Conservation (phyloP, 2,113 vertebrate species). For the Cygnus atratus region DNA sequence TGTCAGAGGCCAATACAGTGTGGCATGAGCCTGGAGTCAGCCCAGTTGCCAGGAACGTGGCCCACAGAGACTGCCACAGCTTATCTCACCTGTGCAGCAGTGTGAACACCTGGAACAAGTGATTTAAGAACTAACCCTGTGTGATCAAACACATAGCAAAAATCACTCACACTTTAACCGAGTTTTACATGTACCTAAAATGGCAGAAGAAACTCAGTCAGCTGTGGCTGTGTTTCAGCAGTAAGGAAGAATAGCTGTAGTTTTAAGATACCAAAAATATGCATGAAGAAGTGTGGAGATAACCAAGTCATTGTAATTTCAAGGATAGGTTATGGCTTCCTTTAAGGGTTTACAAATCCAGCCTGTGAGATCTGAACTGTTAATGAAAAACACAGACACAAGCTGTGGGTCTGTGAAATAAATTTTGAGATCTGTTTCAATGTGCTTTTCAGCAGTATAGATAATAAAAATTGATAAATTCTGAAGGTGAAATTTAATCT, state of each 20-base stretch:
- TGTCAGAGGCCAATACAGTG: neutral
- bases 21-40: neutral
- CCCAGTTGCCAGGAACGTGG: neutral
- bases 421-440: neutral
- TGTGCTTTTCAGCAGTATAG: neutral
- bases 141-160: neutral
- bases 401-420: neutral
- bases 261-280: neutral
- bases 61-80: neutral
- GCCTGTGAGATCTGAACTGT: neutral
- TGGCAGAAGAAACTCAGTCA: neutral
- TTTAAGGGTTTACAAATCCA: neutral
- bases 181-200: neutral
- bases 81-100: constrained; percentile 18
- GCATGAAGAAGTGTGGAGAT: neutral
- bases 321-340: neutral
- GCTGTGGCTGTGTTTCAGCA: neutral
- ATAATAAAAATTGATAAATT: neutral
- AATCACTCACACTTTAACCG: neutral
- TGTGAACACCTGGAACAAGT: neutral
- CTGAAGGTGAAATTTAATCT: neutral
- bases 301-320: neutral
- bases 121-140: neutral
- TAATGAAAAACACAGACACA: neutral
- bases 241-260: neutral